These are phyloP conservation scores for Melanotaenia maccullochi DNA, from an alignment of 2,797 vertebrate species.

Conservation along the genomic window DNA sequence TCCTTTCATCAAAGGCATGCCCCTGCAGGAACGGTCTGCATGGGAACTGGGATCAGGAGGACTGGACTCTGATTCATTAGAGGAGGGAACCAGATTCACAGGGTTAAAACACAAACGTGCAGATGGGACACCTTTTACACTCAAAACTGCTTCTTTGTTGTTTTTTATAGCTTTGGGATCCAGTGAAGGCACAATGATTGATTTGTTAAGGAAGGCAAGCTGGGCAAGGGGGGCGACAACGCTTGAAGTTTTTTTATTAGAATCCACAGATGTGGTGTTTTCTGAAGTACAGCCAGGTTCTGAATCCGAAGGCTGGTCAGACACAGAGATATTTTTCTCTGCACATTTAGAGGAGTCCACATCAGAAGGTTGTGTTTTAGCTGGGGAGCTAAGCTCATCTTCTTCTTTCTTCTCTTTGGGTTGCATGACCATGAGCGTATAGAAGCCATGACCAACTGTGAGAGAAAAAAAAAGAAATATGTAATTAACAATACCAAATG, in stretches of 20 bases:
- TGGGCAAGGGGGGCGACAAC: not conserved
- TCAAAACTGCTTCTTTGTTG: not conserved
- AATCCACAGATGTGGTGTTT: conserved; percentile 40
- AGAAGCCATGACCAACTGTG: conserved; percentile 58
- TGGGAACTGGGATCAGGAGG: not conserved
- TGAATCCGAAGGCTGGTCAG: not conserved
- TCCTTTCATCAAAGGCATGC: conserved; percentile 47
- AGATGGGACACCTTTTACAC: not conserved
- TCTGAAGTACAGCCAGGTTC: not conserved
- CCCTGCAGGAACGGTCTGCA: not conserved
- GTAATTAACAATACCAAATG: not conserved
- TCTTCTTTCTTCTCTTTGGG: conserved; percentile 1
- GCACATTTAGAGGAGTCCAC: not conserved
- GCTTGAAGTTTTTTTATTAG: not conserved
- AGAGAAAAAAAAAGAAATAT: not conserved
- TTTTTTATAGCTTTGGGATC: conserved; percentile 1
- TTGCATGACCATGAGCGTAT: conserved; percentile 59
- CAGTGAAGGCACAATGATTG: not conserved
- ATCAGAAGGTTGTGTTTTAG: not conserved
- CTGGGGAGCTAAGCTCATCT: not conserved
- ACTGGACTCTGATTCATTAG: not conserved
- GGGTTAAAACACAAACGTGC: conserved; percentile 23
- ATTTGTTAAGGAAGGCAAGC: conserved; percentile 28
- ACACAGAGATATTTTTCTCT: not conserved
- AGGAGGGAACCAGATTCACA: not conserved